Conservation (phyloP, 1,140 invertebrate genomes). For the Adoxophyes honmai region DNA sequence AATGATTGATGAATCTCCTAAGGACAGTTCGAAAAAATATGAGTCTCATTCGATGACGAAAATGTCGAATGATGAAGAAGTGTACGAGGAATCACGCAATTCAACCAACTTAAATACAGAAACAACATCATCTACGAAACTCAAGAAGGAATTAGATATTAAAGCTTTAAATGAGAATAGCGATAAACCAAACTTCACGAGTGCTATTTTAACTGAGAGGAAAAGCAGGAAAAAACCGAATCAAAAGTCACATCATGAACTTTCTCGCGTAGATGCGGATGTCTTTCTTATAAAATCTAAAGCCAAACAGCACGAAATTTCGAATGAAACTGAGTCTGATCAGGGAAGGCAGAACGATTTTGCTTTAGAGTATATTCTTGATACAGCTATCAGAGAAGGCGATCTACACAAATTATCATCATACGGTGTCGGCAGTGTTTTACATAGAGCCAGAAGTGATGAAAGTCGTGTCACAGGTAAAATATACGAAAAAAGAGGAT, state of each 20-base stretch:
- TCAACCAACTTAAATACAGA: background rate
- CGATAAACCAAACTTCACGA: background rate
- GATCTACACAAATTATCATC: conserved; percentile 23
- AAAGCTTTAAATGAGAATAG: no score
- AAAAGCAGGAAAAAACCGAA: background rate
- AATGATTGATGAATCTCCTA: background rate
- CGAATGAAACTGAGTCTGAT: conserved; percentile 13
- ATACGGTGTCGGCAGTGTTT: conserved; percentile 15
- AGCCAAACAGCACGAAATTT: conserved; percentile 10
- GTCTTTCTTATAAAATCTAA: conserved; percentile 28
- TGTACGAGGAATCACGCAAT: background rate
- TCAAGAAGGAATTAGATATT: background rate
- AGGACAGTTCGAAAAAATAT: conserved; percentile 4
- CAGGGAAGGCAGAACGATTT: conserved; percentile 21
- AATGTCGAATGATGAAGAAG: conserved; percentile 15
- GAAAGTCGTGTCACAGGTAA: conserved; percentile 22
- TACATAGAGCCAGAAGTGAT: conserved; percentile 34
- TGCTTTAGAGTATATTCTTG: conserved; percentile 45
- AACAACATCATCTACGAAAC: background rate
- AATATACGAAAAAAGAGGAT: conserved; percentile 18
- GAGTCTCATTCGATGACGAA: conserved; percentile 20
- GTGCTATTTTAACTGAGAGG: background rate
- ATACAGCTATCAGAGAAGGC: conserved; percentile 33
- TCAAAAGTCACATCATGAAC: conserved; percentile 29
- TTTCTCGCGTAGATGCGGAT: conserved; percentile 31